A percentile compares a stretch with the other conserved stretches of the same genome.
Evolutionary conservation across 2,113 vertebrate species (phyloP).

Genomic region (Phainopepla nitens): DNA sequence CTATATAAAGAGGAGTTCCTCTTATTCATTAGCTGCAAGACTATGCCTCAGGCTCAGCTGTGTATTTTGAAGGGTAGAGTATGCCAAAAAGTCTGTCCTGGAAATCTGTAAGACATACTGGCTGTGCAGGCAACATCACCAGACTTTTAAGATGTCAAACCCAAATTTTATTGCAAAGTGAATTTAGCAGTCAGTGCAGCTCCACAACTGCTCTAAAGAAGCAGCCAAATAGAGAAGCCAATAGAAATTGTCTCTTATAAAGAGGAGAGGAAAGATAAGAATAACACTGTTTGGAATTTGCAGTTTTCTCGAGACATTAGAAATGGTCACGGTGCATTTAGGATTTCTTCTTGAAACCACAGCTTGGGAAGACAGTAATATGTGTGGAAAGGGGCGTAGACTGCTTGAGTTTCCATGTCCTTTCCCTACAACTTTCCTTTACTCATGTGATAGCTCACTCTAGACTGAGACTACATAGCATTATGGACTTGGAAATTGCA

Average conservation of each 20-base stretch:
- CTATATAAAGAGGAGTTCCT: not conserved
- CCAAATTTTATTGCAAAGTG: not conserved
- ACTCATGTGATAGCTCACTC: not conserved
- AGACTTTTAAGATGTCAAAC: not conserved
- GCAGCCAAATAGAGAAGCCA: not conserved
- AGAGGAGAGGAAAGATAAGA: not conserved
- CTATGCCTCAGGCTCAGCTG: not conserved
- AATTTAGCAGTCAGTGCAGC: not conserved
- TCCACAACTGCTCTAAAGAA: not conserved
- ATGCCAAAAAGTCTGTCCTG: not conserved
- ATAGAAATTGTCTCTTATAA: not conserved
- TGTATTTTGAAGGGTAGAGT: not conserved
- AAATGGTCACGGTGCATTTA: not conserved
- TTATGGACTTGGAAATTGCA: not conserved
- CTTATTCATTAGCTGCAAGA: not conserved
- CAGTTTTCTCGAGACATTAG: not conserved
- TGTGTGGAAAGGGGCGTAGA: not conserved
- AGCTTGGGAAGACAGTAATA: not conserved
- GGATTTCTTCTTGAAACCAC: not conserved
- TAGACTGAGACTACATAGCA: not conserved
- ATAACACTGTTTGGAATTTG: not conserved
- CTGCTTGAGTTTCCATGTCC: not conserved
- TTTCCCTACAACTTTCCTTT: not conserved
- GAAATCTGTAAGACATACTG: not conserved
- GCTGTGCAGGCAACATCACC: not conserved